Conservation (phyloP, 2,113 vertebrate species). For the Muscicapa adusta region DNA sequence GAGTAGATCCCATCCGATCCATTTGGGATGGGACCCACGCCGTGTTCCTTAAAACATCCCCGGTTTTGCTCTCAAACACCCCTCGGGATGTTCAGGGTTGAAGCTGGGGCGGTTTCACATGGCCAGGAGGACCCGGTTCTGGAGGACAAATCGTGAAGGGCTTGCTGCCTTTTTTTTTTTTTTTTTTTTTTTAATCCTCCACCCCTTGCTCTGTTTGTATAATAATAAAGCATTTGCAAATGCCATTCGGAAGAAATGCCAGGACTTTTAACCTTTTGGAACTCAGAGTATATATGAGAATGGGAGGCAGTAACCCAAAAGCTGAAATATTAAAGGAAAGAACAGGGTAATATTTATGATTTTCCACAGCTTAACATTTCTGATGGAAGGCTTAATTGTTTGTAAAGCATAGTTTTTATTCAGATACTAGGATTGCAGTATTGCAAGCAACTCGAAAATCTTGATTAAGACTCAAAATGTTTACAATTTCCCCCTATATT, state of each 20-base stretch:
- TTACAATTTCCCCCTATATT: fast-evolving
- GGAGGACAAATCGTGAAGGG: background rate
- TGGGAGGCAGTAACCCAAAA: background rate
- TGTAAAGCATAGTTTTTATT: background rate
- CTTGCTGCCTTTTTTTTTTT: no score
- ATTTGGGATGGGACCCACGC: fast-evolving
- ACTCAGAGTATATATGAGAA: background rate
- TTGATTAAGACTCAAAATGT: background rate
- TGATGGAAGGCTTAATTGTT: background rate
- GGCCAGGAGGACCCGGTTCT: fast-evolving
- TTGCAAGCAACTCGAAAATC: background rate
- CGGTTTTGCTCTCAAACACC: fast-evolving
- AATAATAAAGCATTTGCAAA: constrained; percentile 22
- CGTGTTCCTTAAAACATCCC: fast-evolving
- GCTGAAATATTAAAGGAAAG: background rate
- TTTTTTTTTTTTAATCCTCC: background rate
- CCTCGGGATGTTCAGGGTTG: fast-evolving
- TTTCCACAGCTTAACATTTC: background rate
- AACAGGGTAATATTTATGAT: background rate
- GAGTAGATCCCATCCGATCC: no score
- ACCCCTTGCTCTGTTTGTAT: background rate
- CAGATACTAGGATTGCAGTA: background rate
- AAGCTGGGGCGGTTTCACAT: background rate
- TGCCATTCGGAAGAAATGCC: background rate
- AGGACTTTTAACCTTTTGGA: background rate